These are phyloP conservation scores for Paratrypauchen microcephalus DNA, from an alignment of 2,797 vertebrate species.

Conservation along the genomic window DNA sequence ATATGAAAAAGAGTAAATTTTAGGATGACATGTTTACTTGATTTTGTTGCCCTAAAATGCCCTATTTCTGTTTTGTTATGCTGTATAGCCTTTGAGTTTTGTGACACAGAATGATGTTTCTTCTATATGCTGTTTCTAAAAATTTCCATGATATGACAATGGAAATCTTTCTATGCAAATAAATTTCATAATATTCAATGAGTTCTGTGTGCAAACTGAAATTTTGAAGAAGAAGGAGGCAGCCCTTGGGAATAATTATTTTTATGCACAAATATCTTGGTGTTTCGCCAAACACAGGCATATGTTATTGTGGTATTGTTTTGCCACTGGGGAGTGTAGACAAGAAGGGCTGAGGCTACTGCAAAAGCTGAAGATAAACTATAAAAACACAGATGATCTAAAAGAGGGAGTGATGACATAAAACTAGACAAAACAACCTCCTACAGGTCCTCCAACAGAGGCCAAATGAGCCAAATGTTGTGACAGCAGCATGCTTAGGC, in stretches of 20 bases:
- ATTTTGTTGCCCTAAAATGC: too few relatives aligned
- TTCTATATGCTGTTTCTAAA: neutral
- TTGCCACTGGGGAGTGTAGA: slow-evolving; percentile 38
- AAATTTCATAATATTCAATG: neutral
- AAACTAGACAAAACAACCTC: slow-evolving; percentile 41
- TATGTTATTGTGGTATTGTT: slow-evolving; percentile 42
- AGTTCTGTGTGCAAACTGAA: neutral
- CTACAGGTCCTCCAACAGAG: slow-evolving; percentile 11
- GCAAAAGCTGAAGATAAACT: slow-evolving; percentile 31
- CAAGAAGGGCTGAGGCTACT: slow-evolving; percentile 25
- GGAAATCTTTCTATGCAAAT: neutral
- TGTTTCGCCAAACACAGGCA: slow-evolving; percentile 42
- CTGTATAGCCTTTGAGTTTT: too few relatives aligned
- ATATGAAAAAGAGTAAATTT: too few relatives aligned
- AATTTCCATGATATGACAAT: neutral
- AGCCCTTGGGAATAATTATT: neutral
- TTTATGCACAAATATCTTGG: slow-evolving; percentile 13
- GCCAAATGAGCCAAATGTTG: slow-evolving; percentile 20
- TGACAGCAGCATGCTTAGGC: slow-evolving; percentile 16
- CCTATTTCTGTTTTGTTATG: too few relatives aligned
- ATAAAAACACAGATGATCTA: slow-evolving; percentile 40
- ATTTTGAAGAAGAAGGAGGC: neutral
- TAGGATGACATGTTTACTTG: too few relatives aligned
- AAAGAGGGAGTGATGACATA: slow-evolving; percentile 41
- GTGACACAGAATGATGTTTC: too few relatives aligned